Percentiles rank a stretch among this genome's conserved stretches.
Evolutionary conservation across 1,140 invertebrate species (phyloP).

Genomic region (Druon quercuslanigerum): DNA sequence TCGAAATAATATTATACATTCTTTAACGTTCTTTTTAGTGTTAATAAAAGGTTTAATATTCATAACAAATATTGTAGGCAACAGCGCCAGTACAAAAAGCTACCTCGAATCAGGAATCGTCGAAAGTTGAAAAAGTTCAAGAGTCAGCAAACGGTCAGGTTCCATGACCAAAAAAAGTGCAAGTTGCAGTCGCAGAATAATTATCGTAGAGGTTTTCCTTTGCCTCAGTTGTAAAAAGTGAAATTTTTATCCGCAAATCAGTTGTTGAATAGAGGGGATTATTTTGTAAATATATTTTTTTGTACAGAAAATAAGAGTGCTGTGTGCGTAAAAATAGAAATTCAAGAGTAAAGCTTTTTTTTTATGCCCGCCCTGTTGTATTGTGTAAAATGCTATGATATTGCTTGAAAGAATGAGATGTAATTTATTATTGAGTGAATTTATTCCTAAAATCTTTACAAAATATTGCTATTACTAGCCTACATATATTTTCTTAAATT

Average conservation of each 20-base stretch:
- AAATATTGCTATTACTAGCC: neutral
- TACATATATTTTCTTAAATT: neutral
- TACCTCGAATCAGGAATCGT: too few relatives aligned
- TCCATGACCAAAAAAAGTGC: neutral
- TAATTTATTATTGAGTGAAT: slow-evolving; percentile 20
- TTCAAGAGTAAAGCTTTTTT: too few relatives aligned
- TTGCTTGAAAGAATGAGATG: slow-evolving; percentile 18
- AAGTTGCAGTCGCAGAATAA: slow-evolving; percentile 1
- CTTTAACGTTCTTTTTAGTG: too few relatives aligned
- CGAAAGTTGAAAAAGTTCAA: neutral
- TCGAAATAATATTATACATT: too few relatives aligned
- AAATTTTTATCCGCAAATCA: neutral
- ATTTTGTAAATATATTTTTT: slow-evolving; percentile 11
- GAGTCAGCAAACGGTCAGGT: neutral
- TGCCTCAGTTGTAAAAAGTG: too few relatives aligned
- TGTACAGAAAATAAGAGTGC: slow-evolving; percentile 9
- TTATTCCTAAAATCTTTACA: slow-evolving; percentile 16
- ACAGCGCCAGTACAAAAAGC: too few relatives aligned
- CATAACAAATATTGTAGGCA: too few relatives aligned
- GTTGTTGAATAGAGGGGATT: neutral
- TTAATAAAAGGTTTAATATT: too few relatives aligned
- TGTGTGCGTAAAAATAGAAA: neutral
- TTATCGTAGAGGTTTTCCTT: neutral
- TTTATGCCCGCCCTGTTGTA: too few relatives aligned
- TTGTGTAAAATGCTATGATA: too few relatives aligned